These are phyloP conservation scores for Nephila pilipes DNA, from an alignment of 1,140 invertebrate genomes.

Conservation along the genomic window DNA sequence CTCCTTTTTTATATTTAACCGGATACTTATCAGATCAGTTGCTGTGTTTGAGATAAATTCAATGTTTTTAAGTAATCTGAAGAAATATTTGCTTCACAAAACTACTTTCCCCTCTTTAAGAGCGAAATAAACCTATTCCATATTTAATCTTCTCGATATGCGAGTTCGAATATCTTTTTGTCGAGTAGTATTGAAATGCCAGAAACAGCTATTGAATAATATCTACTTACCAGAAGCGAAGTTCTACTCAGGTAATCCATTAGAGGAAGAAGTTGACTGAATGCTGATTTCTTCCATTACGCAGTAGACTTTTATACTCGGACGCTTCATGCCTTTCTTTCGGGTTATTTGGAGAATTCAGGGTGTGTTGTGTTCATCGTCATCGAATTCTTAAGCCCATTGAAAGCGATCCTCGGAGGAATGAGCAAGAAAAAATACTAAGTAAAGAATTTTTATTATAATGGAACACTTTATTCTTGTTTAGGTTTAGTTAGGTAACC, in stretches of 20 bases:
- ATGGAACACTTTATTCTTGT: neutral
- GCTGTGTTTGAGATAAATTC: too few species aligned
- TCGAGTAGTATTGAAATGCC: too few species aligned
- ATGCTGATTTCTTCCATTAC: neutral
- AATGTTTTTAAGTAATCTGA: too few species aligned
- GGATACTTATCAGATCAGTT: too few species aligned
- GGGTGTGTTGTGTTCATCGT: constrained; percentile 11
- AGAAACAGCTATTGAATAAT: too few species aligned
- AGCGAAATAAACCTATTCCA: too few species aligned
- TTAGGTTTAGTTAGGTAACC: neutral
- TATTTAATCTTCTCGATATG: too few species aligned
- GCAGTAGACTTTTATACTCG: neutral
- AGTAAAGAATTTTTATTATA: constrained; percentile 27
- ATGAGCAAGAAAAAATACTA: neutral
- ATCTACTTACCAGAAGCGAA: neutral
- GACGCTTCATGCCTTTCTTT: neutral
- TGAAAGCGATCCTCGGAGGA: neutral
- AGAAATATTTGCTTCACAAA: too few species aligned
- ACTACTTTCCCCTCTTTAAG: too few species aligned
- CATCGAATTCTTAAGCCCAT: neutral
- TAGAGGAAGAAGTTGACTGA: neutral
- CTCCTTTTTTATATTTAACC: too few species aligned
- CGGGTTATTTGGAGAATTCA: neutral
- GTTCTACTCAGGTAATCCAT: constrained; percentile 18
- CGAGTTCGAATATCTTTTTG: too few species aligned